Conservation (phyloP, 2,888 invertebrate genomes). For the Trissoscelio sp. region DNA sequence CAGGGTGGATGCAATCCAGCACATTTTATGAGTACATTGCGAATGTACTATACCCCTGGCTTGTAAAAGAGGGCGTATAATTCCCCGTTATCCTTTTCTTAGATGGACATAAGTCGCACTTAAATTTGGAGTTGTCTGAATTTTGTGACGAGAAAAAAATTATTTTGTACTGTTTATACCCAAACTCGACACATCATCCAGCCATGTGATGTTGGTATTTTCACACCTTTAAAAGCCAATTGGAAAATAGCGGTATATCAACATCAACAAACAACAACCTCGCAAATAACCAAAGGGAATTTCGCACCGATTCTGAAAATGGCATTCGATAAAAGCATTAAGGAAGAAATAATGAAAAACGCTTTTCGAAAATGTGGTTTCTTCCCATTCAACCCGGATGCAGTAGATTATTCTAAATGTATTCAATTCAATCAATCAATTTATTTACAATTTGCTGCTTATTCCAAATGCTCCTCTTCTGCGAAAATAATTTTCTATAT, state of each 20-base stretch:
- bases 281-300: constrained; percentile 71
- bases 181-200: constrained; percentile 72
- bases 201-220: constrained; percentile 72
- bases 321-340: constrained; percentile 43
- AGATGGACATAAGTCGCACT: constrained; percentile 74
- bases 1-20: constrained; percentile 77
- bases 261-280: constrained; percentile 70
- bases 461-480: no score
- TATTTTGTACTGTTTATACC: constrained; percentile 71
- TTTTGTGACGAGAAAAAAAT: constrained; percentile 73
- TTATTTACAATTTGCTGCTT: no score
- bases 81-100: constrained; percentile 73
- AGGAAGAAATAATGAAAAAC: constrained; percentile 59
- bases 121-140: constrained; percentile 69
- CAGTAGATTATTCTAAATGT: constrained; percentile 71
- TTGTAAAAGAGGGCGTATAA: constrained; percentile 70
- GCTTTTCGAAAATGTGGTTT: constrained; percentile 68
- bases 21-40: constrained; percentile 79
- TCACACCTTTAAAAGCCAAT: constrained; percentile 73
- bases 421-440: no score
- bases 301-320: constrained; percentile 72
- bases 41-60: constrained; percentile 76
- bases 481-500: no score
- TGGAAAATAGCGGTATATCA: constrained; percentile 72
- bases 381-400: constrained; percentile 70